These are phyloP conservation scores for Apoderus coryli DNA, from an alignment of 2,888 invertebrate species.

Conservation along the genomic window DNA sequence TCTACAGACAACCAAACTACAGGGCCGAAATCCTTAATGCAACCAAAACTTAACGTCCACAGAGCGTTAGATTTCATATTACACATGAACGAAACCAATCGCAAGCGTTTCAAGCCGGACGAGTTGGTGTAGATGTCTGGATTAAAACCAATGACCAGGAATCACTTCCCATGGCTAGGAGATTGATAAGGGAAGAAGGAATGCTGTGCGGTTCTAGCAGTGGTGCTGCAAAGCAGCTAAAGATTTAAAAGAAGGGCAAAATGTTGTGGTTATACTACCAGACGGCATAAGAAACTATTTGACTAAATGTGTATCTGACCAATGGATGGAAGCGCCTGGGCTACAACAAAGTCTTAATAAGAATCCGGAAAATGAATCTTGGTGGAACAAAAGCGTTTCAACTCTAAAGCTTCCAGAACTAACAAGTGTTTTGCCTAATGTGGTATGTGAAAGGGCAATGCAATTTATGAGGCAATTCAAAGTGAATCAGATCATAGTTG, in stretches of 20 bases:
- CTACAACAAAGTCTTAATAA: constrained; percentile 34
- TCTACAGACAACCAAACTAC: constrained; percentile 52
- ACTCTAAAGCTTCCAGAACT: no score
- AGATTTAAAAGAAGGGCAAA: constrained; percentile 63
- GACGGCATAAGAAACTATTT: constrained; percentile 97
- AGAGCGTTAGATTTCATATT: constrained; percentile 62
- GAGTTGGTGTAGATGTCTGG: constrained; percentile 74
- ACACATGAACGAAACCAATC: constrained; percentile 44
- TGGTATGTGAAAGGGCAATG: no score
- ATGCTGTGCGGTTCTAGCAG: constrained; percentile 88
- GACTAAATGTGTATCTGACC: constrained; percentile 89
- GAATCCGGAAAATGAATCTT: no score
- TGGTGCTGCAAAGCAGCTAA: constrained; percentile 64
- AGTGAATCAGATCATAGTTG: no score
- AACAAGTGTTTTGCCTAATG: no score
- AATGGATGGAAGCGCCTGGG: constrained; percentile 83
- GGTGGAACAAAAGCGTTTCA: no score
- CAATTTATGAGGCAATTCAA: no score
- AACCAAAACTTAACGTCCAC: constrained; percentile 57
- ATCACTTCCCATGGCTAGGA: constrained; percentile 69
- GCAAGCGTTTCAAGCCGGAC: constrained; percentile 39
- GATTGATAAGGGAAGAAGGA: constrained; percentile 85
- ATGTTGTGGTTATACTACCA: constrained; percentile 81
- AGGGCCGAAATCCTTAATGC: constrained; percentile 50
- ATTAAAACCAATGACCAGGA: constrained; percentile 68